phyloP scores from a whole-genome alignment of 2,113 vertebrate genomes.

The Gymnarchus niloticus region DNA sequence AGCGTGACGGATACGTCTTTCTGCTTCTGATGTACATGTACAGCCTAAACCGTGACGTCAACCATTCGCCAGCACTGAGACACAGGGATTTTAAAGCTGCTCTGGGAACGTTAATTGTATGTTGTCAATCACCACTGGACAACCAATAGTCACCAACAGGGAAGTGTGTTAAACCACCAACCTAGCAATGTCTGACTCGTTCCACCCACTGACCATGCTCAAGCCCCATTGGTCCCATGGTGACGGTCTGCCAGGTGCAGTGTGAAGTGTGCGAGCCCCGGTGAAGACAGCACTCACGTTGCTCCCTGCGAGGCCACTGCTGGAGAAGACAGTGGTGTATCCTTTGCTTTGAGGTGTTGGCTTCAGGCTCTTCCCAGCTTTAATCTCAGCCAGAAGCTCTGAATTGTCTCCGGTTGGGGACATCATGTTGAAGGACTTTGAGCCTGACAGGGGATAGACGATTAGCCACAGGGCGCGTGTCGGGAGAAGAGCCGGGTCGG shows the following conservation, averaged over 20 bases:
- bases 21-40: background rate
- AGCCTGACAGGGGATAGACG: conserved; percentile 64
- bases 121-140: background rate
- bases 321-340: conserved; percentile 85
- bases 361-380: conserved; percentile 91
- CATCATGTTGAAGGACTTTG: conserved; percentile 99
- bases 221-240: background rate
- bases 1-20: background rate
- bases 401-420: conserved; percentile 94
- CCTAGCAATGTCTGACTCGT: too few relatives aligned
- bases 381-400: conserved; percentile 94
- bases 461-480: background rate
- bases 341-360: conserved; percentile 92
- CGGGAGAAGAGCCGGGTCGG: background rate
- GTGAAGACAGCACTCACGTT: conserved; percentile 59
- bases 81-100: background rate
- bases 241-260: background rate
- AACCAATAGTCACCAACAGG: background rate
- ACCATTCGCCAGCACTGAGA: background rate
- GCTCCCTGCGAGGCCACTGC: conserved; percentile 65
- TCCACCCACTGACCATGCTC: background rate
- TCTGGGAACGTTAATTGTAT: background rate
- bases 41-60: background rate
- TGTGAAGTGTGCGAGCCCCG: background rate
- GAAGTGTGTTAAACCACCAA: background rate